These are phyloP conservation scores for Embiotoca jacksoni DNA, from an alignment of 2,113 vertebrate species.

Conservation along the genomic window DNA sequence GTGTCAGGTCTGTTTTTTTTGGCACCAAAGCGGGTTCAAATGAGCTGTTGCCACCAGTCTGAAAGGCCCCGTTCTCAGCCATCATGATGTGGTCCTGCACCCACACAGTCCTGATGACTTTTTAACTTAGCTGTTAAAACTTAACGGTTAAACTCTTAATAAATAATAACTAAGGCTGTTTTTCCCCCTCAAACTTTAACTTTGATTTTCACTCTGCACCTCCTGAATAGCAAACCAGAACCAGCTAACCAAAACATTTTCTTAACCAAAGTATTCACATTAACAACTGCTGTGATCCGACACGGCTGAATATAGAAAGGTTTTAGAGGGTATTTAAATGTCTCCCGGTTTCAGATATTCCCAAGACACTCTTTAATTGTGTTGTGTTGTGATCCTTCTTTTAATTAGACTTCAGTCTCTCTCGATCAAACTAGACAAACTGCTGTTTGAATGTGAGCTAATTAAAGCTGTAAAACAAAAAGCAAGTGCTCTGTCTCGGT, in stretches of 20 bases:
- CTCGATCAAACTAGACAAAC: slow-evolving; percentile 12
- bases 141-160: slow-evolving; percentile 26
- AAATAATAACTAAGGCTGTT: slow-evolving; percentile 16
- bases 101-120: too few relatives aligned
- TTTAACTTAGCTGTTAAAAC: too few relatives aligned
- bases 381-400: neutral
- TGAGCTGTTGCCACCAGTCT: neutral
- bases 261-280: neutral
- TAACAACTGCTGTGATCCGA: slow-evolving; percentile 13
- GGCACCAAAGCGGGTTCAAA: slow-evolving; percentile 9
- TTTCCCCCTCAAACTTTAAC: neutral
- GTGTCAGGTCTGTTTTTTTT: neutral
- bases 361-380: neutral
- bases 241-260: neutral
- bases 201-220: neutral
- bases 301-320: neutral
- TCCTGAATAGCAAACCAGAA: slow-evolving; percentile 18
- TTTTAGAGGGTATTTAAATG: neutral
- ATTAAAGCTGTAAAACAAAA: slow-evolving; percentile 19
- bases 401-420: neutral
- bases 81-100: too few relatives aligned
- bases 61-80: too few relatives aligned
- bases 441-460: slow-evolving; percentile 18
- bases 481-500: neutral
- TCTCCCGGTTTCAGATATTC: neutral